Conservation (phyloP, 2,113 vertebrate species). For the Anser cygnoides region DNA sequence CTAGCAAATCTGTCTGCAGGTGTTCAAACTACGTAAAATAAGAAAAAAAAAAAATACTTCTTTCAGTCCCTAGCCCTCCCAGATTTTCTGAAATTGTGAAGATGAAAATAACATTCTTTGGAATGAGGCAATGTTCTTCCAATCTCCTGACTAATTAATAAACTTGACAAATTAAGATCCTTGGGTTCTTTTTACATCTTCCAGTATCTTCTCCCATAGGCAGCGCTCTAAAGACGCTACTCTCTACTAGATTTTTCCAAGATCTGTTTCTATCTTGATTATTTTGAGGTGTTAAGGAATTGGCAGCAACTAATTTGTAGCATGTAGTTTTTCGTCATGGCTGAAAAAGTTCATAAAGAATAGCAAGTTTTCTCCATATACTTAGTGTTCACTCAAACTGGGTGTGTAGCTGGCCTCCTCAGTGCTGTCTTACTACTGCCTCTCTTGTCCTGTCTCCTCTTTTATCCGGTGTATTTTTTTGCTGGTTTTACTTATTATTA, state of each 20-base stretch:
- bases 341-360: not conserved
- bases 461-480: not conserved
- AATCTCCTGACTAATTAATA: not conserved
- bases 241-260: not conserved
- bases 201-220: not conserved
- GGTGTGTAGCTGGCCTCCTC: not conserved
- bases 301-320: not conserved
- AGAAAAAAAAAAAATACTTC: not conserved
- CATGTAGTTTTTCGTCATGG: not conserved
- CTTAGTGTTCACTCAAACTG: not conserved
- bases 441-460: not conserved
- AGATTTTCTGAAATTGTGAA: not conserved
- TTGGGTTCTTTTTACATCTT: not conserved
- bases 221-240: not conserved
- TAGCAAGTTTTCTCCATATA: not conserved
- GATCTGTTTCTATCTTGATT: not conserved
- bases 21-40: not conserved
- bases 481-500: not conserved
- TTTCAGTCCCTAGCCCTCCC: not conserved
- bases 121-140: not conserved
- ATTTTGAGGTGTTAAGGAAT: not conserved
- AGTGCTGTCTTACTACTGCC: not conserved
- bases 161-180: not conserved
- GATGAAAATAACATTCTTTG: not conserved
- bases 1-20: not conserved